Conservation (phyloP, 2,888 invertebrate genomes). For the Sarcophaga rosellei region DNA sequence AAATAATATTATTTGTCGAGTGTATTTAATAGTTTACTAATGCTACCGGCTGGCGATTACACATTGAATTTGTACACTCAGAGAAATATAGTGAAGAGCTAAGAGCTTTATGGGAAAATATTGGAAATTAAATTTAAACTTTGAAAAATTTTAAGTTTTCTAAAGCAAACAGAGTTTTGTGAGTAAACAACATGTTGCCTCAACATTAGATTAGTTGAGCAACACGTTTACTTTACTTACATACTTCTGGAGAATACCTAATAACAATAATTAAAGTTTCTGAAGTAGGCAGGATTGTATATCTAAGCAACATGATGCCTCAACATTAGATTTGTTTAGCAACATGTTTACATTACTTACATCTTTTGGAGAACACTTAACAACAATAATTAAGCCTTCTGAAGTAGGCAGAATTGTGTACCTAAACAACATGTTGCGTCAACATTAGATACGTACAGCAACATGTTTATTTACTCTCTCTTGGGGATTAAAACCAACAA, state of each 20-base stretch:
- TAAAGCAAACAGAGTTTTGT: not conserved
- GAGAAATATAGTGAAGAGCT: not conserved
- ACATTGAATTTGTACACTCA: not conserved
- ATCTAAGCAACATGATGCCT: not conserved
- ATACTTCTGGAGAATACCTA: no score
- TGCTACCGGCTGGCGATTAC: not conserved
- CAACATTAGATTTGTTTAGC: not conserved
- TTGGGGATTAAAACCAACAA: no score
- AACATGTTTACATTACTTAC: not conserved
- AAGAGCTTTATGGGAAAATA: not conserved
- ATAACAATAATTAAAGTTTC: no score
- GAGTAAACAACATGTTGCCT: not conserved
- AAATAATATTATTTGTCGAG: not conserved
- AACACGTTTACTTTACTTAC: not conserved
- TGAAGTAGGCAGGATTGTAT: not conserved
- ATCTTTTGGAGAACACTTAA: no score
- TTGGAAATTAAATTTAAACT: not conserved
- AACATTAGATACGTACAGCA: not conserved
- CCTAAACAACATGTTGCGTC: not conserved
- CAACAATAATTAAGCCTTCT: not conserved
- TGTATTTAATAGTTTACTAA: not conserved
- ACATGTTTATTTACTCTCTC: no score
- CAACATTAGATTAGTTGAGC: not conserved
- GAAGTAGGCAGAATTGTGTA: not conserved
- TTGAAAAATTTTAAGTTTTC: not conserved